Percentiles rank a stretch among this genome's conserved stretches.
Conservation (phyloP, 2,888 invertebrate genomes). For the Athripsodes cinereus region DNA sequence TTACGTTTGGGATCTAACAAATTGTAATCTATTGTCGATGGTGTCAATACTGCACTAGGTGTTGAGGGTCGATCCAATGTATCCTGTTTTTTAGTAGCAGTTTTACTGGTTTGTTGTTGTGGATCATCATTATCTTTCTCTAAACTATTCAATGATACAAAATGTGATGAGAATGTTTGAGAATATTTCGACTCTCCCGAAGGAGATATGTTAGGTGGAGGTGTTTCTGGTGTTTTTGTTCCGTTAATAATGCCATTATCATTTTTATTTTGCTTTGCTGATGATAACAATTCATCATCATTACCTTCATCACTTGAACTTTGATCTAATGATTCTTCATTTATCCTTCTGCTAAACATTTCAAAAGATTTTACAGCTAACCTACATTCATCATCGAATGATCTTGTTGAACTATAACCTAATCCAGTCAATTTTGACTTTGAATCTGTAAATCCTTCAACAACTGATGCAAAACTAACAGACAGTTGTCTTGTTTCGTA, state of each 20-base stretch:
- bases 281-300: neutral
- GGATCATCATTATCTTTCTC: conserved; percentile 36
- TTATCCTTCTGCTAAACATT: conserved; percentile 18
- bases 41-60: conserved; percentile 55
- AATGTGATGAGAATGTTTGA: conserved; percentile 59
- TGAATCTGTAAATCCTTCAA: conserved; percentile 23
- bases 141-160: conserved; percentile 50
- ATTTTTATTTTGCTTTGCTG: neutral
- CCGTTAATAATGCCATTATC: conserved; percentile 11
- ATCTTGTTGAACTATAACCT: conserved; percentile 9
- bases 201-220: conserved; percentile 58
- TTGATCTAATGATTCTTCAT: conserved; percentile 15
- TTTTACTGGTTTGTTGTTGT: neutral
- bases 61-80: conserved; percentile 38
- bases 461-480: conserved; percentile 26
- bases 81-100: conserved; percentile 14
- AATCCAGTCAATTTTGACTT: conserved; percentile 26
- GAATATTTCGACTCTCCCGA: conserved; percentile 42
- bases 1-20: conserved; percentile 7
- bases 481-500: conserved; percentile 21
- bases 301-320: conserved; percentile 9
- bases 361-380: conserved; percentile 18
- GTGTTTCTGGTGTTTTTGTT: conserved; percentile 58
- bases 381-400: conserved; percentile 20
- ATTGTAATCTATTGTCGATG: conserved; percentile 39